These are phyloP conservation scores for Andrena bucephala DNA, from an alignment of 2,888 invertebrate genomes.

Conservation along the genomic window DNA sequence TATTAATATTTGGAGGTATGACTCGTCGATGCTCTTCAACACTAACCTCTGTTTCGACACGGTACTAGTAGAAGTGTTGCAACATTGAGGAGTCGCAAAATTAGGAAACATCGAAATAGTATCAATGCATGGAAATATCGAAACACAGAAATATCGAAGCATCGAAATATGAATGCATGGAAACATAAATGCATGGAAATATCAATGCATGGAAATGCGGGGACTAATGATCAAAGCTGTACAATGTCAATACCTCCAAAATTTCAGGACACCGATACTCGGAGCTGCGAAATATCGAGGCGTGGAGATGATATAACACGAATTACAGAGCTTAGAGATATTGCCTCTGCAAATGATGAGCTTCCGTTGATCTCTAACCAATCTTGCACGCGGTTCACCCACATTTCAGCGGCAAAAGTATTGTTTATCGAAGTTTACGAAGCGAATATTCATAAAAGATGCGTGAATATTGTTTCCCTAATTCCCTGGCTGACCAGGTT, in stretches of 20 bases:
- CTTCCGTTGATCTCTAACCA: background rate
- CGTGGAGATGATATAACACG: too few species aligned
- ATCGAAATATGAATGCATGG: background rate
- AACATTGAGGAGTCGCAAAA: background rate
- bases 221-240: too few species aligned
- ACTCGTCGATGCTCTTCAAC: background rate
- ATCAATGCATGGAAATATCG: background rate
- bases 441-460: background rate
- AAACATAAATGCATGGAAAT: too few species aligned
- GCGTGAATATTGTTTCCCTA: constrained; percentile 18
- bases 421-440: background rate
- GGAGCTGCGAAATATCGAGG: background rate
- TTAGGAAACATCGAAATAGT: background rate
- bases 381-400: background rate
- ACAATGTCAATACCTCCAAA: background rate
- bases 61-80: background rate
- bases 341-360: background rate
- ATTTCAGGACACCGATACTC: background rate
- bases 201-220: background rate
- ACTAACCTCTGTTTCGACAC: background rate
- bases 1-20: background rate
- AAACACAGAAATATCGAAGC: background rate
- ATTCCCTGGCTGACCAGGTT: constrained; percentile 7
- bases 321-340: too few species aligned
- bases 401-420: background rate